Base-by-base conservation (phyloP, 2,888 invertebrate genomes). In the Drosophila siamana region DNA sequence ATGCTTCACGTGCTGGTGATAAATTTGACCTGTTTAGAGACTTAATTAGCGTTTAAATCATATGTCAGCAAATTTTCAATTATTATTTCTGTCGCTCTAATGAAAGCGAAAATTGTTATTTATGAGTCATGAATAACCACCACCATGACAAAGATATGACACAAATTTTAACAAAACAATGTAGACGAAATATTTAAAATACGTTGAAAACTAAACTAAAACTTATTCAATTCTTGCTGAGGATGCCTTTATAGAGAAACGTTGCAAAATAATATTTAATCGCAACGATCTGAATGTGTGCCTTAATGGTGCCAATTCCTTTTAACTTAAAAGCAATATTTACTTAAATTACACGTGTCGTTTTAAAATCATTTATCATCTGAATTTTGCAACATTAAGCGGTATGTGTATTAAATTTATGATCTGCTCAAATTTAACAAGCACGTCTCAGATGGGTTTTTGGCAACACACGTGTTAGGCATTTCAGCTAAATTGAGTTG, bases 391-490 rank as follows among this genome's bases (percentile, higher is more conserved):
- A 5, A 22, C 19, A 26, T 40, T 13, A 30, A 51, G 24, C 15
- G n/a, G 41, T 59, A 47, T 41, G 13, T 9, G 9, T 11, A 11
- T 66, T 33, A 46, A 40, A 51, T 51, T 16, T 60, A 22, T 54
- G 22, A 40, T 38, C 48, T 60, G 24, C 50, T 55, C 63, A 62
- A 68, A 41, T 38, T 47, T 60, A 40, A 38, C 61, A 61, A 68
- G 65, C 86, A 82, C 81, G 81, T 86, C 60, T 44, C 30, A 28
- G 28, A 24, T 50, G 41, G 16, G 47, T 43, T 33, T 74, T 78
- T 59, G 52, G 54, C 47, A 52, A 63, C 54, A 66, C 78, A 74
- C 78, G 78, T 76, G 78, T 70, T 51, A 38, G 0, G 67, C 62
- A 65, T 74, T 68, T 57, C 33, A 66, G 48, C 55, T 61, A 36